A percentile compares a stretch with the other conserved stretches of the same genome.
phyloP scores from a whole-genome alignment of 1,140 invertebrate genomes.

The Apis dorsata region DNA sequence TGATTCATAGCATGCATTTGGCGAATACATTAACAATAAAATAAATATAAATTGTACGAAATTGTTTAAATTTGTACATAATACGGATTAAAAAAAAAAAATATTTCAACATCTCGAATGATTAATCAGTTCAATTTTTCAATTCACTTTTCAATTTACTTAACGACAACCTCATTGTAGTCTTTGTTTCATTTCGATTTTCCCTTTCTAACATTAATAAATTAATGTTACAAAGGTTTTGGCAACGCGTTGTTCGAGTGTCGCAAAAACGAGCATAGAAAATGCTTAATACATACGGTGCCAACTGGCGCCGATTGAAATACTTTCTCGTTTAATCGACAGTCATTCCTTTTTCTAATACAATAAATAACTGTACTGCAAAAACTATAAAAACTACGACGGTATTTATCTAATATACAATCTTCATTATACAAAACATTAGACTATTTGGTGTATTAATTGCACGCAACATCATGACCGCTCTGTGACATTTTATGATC shows the following conservation, averaged over 20 bases:
- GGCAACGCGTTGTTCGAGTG: not conserved
- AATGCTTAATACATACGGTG: not conserved
- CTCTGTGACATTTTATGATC: slow-evolving; percentile 35
- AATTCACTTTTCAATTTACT: not conserved
- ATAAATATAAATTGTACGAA: not conserved
- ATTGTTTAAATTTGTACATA: not conserved
- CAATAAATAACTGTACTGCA: slow-evolving; percentile 47
- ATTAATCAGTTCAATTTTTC: not conserved
- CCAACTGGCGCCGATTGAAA: too few relatives aligned
- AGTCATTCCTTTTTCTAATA: not conserved
- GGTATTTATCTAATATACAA: slow-evolving; percentile 55
- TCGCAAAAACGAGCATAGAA: not conserved
- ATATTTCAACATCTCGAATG: not conserved
- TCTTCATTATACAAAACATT: slow-evolving; percentile 53
- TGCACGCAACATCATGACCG: slow-evolving; percentile 63
- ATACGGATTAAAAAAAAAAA: not conserved
- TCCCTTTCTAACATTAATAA: not conserved
- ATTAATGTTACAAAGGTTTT: slow-evolving; percentile 12
- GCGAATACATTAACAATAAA: not conserved
- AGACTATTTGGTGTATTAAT: slow-evolving; percentile 62
- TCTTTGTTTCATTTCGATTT: not conserved
- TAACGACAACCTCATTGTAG: not conserved
- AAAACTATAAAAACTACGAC: slow-evolving; percentile 54
- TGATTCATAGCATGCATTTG: not conserved
- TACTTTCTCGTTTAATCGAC: not conserved